Percentiles rank a stretch among this genome's conserved stretches.
Evolutionary conservation across 2,888 invertebrate genomes (phyloP).

Genomic region (Xanthostigma xanthostigma): DNA sequence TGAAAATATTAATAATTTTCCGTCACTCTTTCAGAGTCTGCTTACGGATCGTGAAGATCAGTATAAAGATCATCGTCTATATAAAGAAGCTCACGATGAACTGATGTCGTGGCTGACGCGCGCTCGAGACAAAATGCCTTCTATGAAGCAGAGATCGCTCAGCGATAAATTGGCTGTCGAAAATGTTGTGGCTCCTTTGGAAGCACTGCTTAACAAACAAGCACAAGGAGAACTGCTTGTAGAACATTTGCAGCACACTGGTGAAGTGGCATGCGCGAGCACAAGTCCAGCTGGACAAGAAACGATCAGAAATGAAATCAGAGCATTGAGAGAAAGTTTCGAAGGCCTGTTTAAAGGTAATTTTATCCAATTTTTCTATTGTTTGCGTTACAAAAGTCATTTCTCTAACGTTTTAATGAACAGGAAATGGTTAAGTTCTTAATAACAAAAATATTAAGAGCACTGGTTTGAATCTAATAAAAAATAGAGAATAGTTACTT

Average conservation of each 20-base stretch:
- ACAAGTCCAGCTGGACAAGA: slow-evolving; percentile 69
- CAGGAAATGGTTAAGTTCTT: too few species aligned
- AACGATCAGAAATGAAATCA: slow-evolving; percentile 70
- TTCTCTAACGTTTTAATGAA: not conserved
- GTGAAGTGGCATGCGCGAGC: slow-evolving; percentile 71
- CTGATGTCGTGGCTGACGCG: slow-evolving; percentile 76
- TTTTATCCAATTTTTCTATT: slow-evolving; percentile 4
- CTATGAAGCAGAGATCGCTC: slow-evolving; percentile 66
- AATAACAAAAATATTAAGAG: too few species aligned
- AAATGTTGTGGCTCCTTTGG: slow-evolving; percentile 74
- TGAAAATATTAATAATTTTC: not conserved
- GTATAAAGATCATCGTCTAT: slow-evolving; percentile 73
- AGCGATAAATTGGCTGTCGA: slow-evolving; percentile 81
- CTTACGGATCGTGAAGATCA: slow-evolving; percentile 69
- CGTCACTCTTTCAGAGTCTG: slow-evolving; percentile 33
- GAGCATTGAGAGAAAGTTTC: slow-evolving; percentile 71
- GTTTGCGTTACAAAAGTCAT: not conserved
- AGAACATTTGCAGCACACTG: slow-evolving; percentile 76
- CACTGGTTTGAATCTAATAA: too few species aligned
- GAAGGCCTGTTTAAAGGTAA: slow-evolving; percentile 59
- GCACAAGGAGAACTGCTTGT: slow-evolving; percentile 78
- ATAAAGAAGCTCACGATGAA: slow-evolving; percentile 85
- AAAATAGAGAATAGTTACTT: too few species aligned
- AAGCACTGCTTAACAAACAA: slow-evolving; percentile 72
- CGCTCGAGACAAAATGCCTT: slow-evolving; percentile 78